Evolutionary conservation across 2,888 invertebrate genomes (phyloP).

Genomic region (Drosophila maculinotata): DNA sequence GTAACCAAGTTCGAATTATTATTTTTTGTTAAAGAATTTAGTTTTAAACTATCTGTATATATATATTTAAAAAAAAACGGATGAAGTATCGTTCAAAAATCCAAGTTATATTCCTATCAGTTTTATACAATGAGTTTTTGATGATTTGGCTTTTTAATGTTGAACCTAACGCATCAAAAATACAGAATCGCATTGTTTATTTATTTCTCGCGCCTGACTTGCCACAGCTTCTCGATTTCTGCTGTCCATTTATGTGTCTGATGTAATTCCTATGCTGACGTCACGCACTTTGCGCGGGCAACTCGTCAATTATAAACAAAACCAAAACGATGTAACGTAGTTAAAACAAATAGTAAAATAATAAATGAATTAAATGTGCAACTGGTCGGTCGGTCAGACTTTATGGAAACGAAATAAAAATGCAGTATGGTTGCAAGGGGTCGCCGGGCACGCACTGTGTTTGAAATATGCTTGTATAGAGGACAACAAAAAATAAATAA

Average conservation of each 20-base stretch:
- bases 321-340: constrained; percentile 16
- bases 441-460: constrained; percentile 30
- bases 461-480: constrained; percentile 30
- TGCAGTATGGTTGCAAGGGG: constrained; percentile 32
- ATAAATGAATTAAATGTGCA: constrained; percentile 35
- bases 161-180: background rate
- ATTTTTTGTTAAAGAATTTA: too few relatives aligned
- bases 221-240: constrained; percentile 12
- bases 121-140: background rate
- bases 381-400: constrained; percentile 26
- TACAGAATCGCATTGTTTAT: constrained; percentile 17
- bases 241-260: constrained; percentile 60
- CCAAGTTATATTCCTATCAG: background rate
- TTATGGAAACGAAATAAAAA: constrained; percentile 32
- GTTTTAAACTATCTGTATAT: too few relatives aligned
- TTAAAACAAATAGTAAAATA: constrained; percentile 29
- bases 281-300: too few relatives aligned
- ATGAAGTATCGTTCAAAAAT: background rate
- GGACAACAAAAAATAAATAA: constrained; percentile 39
- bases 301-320: constrained; percentile 49
- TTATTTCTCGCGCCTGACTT: constrained; percentile 17
- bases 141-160: background rate
- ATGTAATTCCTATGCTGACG: constrained; percentile 78
- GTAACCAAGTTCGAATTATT: too few relatives aligned
- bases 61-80: background rate